Evolutionary conservation across 1,140 invertebrate genomes (phyloP), one percentile per base, ranked within the genome.

Genomic region (Andrena cerasifolii): DNA sequence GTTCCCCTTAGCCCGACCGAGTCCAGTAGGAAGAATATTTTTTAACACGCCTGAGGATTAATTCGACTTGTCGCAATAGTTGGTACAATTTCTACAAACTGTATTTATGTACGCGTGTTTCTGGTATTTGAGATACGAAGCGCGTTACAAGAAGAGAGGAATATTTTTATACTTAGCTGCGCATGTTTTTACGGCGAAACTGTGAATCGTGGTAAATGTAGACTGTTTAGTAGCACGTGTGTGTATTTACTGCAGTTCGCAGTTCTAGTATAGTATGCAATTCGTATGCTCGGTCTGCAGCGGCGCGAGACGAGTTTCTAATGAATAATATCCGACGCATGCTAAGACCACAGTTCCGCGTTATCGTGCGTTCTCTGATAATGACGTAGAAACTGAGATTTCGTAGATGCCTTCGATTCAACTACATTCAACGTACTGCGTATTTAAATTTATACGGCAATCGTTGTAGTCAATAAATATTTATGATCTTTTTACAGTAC

Each of bases 11-110:
- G 56, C 16, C 56, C 73, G 24, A 77, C 61, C 18, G 84, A 89
- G 58, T 74, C 71, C 47, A 75, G 80, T 78, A 82, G 80, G 47
- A 89, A 86, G 78, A 75, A 89, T 80, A 82, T 86, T 82, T 56
- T 87, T 65, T 85, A 79, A 68, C 47, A 36, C 12, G 33, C 12
- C 36, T 14, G 40, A 40, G 45, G 36, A 63, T 8, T 26, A n/a
- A 36, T 63, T 53, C 12, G 43, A 28, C 24, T 66, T 26, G 43
- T 47, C 21, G 6, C 24, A 54, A 47, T n/a, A 18, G 53, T 75
- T 49, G n/a, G 43, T 56, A 56, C 68, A 72, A 58, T 65, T 72
- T 8, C 28, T 12, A 2, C 12, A 28, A 28, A 28, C 53, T 21
- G 18, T n/a, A 58, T 24, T 24, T 7, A 12, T 2, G 6, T 54